A percentile compares a stretch with the other conserved stretches of the same genome.
These are phyloP conservation scores for Pantala flavescens DNA, from an alignment of 1,140 invertebrate species.

Conservation along the genomic window DNA sequence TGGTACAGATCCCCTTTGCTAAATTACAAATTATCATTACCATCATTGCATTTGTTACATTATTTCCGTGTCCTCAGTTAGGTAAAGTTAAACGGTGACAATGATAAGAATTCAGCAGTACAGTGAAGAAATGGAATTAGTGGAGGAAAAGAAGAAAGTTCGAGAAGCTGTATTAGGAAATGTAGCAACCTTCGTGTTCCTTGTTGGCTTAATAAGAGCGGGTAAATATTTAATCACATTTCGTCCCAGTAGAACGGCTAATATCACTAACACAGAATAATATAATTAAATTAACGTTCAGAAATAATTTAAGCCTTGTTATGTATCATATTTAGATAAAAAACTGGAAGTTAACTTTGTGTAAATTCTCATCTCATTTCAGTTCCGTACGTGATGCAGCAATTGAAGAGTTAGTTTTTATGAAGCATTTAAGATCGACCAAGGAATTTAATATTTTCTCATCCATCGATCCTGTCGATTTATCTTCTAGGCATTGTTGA, in stretches of 20 bases:
- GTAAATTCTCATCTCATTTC: constrained; percentile 12
- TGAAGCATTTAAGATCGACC: no score
- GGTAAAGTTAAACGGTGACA: background rate
- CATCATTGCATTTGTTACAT: background rate
- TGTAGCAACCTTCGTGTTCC: constrained; percentile 12
- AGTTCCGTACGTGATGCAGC: constrained; percentile 12
- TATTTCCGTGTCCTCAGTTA: background rate
- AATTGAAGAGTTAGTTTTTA: background rate
- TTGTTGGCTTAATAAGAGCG: constrained; percentile 12
- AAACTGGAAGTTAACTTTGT: no score
- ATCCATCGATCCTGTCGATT: no score
- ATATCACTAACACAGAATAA: no score
- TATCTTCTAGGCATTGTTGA: no score
- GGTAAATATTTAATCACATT: background rate
- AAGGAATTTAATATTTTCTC: no score
- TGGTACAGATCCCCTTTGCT: no score
- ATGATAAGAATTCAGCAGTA: constrained; percentile 13
- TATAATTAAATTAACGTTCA: no score
- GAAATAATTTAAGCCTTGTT: no score
- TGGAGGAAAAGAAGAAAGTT: constrained; percentile 13
- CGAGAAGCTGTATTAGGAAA: constrained; percentile 17
- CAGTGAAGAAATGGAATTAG: background rate
- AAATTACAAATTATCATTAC: no score
- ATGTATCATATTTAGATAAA: no score
- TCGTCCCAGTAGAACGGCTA: no score